Base-by-base conservation (phyloP, 2,797 vertebrate genomes). In the Galagoides demidoff region DNA sequence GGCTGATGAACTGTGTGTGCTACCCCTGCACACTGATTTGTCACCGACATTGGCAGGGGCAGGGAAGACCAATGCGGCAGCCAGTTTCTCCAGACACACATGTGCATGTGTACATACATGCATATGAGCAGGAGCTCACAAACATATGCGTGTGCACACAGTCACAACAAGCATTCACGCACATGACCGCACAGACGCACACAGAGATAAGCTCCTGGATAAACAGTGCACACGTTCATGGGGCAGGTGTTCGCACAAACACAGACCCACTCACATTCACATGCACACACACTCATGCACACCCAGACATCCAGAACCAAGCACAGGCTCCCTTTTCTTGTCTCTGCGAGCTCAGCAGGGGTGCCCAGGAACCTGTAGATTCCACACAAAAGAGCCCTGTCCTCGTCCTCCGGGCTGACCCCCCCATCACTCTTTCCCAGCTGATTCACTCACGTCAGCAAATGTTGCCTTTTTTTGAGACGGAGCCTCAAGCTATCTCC, bases 51-150 rank as follows among this genome's bases (percentile, higher is more conserved):
- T 55, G 43, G 39, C 61, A 49, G 23, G 14, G 43, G 49, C 2
- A 20, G 59, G 74, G 37, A 61, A 16, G 22, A 2, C 37, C 27
- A 29, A 9, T 2, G 10, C 39, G 22, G 27, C 8, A n/a, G 45
- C 5, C 29, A 11, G 39, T 19, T 13, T 43, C 29, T 34, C 77
- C n/a, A 20, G 52, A 79, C 43, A 37, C 6, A 31, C 49, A 29
- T 2, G 4, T 16, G 20, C 4, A 0, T 6, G 5, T 20, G 16
- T 34, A 10, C 55, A 61, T 2, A 0, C 4, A 7, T n/a, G 31
- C 7, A 37, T 27, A 64, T 16, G 17, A 34, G 9, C 12, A 16
- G 1, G n/a, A 74, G 74, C 45, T 79, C 5, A 5, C 8, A 23
- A 57, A 77, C 49, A 66, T 25, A 68, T 55, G n/a, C 2, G 7